phyloP scores from a whole-genome alignment of 35 echinoderm and acorn worm genomes.

The Lytechinus variegatus region DNA sequence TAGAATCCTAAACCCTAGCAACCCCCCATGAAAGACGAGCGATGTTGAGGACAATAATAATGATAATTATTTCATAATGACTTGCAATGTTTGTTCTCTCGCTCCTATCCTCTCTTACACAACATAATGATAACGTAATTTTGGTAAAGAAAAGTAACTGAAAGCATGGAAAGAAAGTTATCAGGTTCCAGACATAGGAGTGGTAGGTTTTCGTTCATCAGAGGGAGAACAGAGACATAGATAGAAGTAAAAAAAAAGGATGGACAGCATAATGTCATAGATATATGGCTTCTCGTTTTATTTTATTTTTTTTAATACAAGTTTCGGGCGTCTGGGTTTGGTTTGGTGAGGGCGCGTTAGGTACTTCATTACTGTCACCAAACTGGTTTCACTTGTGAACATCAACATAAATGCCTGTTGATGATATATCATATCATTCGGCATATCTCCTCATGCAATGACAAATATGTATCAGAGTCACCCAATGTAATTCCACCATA shows the following conservation, averaged over 20 bases:
- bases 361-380: conserved; percentile 3
- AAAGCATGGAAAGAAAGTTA: too few species aligned
- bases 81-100: too few species aligned
- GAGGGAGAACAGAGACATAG: neutral
- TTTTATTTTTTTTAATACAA: neutral
- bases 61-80: too few species aligned
- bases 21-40: too few species aligned
- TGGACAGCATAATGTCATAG: neutral
- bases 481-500: too few species aligned
- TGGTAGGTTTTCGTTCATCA: neutral
- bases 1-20: too few species aligned
- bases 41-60: too few species aligned
- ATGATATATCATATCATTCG: conserved; percentile 1
- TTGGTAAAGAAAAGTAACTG: too few species aligned
- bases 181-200: neutral
- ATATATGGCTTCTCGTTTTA: too few species aligned
- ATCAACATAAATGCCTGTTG: neutral
- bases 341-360: neutral
- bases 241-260: too few species aligned
- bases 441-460: neutral
- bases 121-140: too few species aligned
- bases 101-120: too few species aligned
- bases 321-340: neutral
- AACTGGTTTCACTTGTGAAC: neutral
- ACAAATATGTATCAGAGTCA: neutral